Conservation (phyloP, 1,140 invertebrate species). For the roundworm (Caenorhabditis elegans) region DNA sequence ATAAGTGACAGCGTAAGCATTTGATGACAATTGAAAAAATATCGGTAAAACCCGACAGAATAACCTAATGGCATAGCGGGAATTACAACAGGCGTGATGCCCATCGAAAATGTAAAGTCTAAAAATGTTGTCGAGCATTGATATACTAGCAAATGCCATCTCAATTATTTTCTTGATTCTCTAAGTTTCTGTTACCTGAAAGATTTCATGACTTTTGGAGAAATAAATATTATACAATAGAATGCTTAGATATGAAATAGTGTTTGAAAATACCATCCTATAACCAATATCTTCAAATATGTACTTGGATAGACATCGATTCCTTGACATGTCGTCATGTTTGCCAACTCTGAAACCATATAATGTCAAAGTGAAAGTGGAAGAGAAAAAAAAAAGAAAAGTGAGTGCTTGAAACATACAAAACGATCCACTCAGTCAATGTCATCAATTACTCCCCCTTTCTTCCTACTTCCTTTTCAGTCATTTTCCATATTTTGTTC, state of each 20-base stretch:
- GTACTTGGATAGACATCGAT: not conserved
- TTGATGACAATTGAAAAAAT: not conserved
- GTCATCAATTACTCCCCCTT: constrained; percentile 1
- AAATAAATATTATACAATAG: not conserved
- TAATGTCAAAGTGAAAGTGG: not conserved
- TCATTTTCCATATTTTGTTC: constrained; percentile 6
- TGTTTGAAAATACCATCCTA: constrained; percentile 4
- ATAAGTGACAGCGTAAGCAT: not conserved
- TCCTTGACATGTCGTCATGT: constrained; percentile 15
- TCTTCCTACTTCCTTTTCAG: not conserved
- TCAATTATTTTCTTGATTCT: not conserved
- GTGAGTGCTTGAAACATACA: constrained; percentile 31
- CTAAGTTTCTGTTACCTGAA: not conserved
- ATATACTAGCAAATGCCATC: not conserved
- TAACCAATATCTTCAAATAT: not conserved
- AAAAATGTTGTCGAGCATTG: not conserved
- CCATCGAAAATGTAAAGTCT: not conserved
- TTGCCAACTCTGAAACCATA: not conserved
- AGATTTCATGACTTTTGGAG: not conserved
- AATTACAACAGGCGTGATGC: not conserved
- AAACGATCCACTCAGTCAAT: constrained; percentile 22
- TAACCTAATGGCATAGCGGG: not conserved
- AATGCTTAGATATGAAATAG: not conserved
- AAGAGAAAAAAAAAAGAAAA: not conserved
- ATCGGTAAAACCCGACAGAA: not conserved